A percentile compares a stretch with the other conserved stretches of the same genome.
Evolutionary conservation across 2,113 vertebrate genomes (phyloP).

Genomic region (Serilophus lunatus): DNA sequence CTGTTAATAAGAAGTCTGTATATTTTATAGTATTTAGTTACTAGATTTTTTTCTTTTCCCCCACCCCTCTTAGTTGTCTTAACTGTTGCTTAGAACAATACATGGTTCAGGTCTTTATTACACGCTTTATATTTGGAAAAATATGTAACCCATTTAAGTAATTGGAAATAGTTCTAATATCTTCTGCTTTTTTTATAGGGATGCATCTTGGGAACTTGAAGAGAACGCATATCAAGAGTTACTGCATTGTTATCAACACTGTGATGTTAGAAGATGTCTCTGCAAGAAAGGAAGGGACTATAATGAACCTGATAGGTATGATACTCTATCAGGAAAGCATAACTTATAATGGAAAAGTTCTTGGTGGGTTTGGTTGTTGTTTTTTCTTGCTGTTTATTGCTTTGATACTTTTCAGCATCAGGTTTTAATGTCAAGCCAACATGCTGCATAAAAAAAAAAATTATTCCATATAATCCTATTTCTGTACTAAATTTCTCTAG

Average conservation of each 20-base stretch:
- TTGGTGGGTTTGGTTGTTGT: neutral
- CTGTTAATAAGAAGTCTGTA: neutral
- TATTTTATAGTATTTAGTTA: neutral
- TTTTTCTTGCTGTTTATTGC: neutral
- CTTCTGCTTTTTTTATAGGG: conserved; percentile 73
- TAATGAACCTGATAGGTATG: conserved; percentile 83
- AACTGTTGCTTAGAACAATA: neutral
- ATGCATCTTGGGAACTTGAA: conserved; percentile 98
- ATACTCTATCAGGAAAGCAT: neutral
- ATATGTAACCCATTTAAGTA: neutral
- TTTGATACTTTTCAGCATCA: neutral
- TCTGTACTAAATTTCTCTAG: neutral
- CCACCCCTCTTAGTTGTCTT: neutral
- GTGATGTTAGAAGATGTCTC: conserved; percentile 82
- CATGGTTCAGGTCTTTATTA: neutral
- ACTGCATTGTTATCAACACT: conserved; percentile 84
- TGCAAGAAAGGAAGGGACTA: conserved; percentile 82
- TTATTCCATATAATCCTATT: neutral
- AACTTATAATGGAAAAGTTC: neutral
- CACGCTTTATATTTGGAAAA: neutral
- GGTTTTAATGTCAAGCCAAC: neutral
- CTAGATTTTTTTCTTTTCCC: neutral
- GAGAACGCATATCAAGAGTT: conserved; percentile 92
- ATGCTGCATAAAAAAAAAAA: neutral
- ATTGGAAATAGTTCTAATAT: neutral